Evolutionary conservation across 2,113 vertebrate species (phyloP).

Genomic region (Rafetus swinhoei): DNA sequence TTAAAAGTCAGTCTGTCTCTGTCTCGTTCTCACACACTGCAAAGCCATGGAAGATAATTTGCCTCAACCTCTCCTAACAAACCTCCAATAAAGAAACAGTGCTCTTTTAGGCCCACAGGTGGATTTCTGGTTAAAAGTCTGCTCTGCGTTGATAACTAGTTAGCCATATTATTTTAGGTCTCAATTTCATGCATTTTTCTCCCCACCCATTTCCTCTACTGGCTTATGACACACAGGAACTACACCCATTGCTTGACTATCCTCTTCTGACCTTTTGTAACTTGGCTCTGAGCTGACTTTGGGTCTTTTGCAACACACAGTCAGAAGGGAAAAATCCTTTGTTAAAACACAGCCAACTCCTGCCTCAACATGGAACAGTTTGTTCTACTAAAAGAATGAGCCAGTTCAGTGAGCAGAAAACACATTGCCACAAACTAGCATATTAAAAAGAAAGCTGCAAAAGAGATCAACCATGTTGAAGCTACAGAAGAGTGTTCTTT

Average conservation of each 20-base stretch:
- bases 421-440: constrained; percentile 80
- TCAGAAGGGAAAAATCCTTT: constrained; percentile 81
- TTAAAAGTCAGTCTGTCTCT: constrained; percentile 25
- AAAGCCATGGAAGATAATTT: background rate
- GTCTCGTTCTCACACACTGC: background rate
- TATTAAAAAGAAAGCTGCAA: constrained; percentile 54
- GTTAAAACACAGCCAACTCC: constrained; percentile 85
- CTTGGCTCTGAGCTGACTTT: constrained; percentile 84
- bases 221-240: constrained; percentile 83
- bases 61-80: constrained; percentile 24
- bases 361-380: constrained; percentile 84
- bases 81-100: constrained; percentile 35
- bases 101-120: constrained; percentile 21
- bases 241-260: constrained; percentile 81
- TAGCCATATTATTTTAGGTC: constrained; percentile 63
- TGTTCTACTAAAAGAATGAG: constrained; percentile 85
- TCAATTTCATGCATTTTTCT: constrained; percentile 70
- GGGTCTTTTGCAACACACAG: constrained; percentile 84
- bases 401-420: constrained; percentile 85
- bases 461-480: constrained; percentile 40
- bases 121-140: constrained; percentile 51
- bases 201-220: constrained; percentile 82
- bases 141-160: constrained; percentile 65
- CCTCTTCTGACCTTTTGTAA: constrained; percentile 86
- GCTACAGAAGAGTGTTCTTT: constrained; percentile 30